Evolutionary conservation across 2,113 vertebrate species (phyloP).

Genomic region (Sylvia atricapilla): DNA sequence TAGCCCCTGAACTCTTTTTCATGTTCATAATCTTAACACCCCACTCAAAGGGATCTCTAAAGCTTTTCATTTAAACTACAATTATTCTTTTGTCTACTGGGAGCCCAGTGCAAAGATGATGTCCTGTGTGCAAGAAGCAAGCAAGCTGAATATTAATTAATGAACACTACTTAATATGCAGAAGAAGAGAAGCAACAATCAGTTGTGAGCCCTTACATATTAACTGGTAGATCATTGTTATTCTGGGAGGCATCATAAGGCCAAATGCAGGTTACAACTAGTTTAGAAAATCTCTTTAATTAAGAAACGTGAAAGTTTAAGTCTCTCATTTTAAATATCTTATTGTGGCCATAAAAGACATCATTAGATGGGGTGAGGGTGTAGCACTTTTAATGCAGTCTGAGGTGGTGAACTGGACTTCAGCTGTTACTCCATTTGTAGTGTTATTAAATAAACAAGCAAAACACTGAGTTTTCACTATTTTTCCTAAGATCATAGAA

Average conservation of each 20-base stretch:
- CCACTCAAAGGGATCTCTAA: constrained; percentile 65
- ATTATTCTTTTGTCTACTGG: constrained; percentile 73
- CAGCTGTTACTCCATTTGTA: not conserved
- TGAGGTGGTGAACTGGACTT: constrained; percentile 14
- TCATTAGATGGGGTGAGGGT: constrained; percentile 44
- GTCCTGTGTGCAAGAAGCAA: constrained; percentile 70
- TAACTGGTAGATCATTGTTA: constrained; percentile 71
- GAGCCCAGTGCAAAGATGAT: constrained; percentile 69
- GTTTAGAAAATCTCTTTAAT: constrained; percentile 71
- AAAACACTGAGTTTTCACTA: not conserved
- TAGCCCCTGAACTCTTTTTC: constrained; percentile 16
- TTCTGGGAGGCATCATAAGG: constrained; percentile 67
- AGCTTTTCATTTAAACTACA: constrained; percentile 76
- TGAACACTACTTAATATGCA: constrained; percentile 66
- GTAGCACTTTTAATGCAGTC: constrained; percentile 30
- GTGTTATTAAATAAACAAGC: not conserved
- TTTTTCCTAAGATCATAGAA: not conserved
- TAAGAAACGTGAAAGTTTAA: constrained; percentile 72
- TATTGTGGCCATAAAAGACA: constrained; percentile 63
- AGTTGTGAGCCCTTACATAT: constrained; percentile 59
- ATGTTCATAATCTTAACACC: constrained; percentile 58
- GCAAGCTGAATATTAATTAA: constrained; percentile 71
- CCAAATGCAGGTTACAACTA: constrained; percentile 72
- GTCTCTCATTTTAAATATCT: constrained; percentile 68
- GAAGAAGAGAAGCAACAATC: constrained; percentile 70